These are phyloP conservation scores for Lagopus muta DNA, from an alignment of 2,113 vertebrate genomes.

Conservation along the genomic window DNA sequence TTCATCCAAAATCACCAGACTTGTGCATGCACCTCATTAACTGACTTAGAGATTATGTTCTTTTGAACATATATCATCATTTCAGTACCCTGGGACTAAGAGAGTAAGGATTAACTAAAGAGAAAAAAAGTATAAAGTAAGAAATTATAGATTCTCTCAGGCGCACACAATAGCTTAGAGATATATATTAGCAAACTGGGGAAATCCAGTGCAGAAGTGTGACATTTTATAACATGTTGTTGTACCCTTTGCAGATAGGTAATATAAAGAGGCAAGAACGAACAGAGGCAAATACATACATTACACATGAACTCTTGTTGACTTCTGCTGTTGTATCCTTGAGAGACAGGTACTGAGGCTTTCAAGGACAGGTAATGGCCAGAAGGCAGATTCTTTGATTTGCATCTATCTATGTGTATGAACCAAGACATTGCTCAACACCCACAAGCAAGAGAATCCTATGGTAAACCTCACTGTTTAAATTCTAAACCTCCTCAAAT, in stretches of 20 bases:
- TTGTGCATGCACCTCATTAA: not conserved
- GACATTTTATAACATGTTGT: not conserved
- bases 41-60: not conserved
- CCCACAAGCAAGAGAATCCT: not conserved
- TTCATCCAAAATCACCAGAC: not conserved
- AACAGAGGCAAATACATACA: not conserved
- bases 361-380: not conserved
- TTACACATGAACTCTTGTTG: not conserved
- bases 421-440: not conserved
- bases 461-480: not conserved
- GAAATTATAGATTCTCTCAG: not conserved
- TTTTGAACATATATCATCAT: not conserved
- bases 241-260: not conserved
- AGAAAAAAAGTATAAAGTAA: not conserved
- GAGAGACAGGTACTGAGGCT: not conserved
- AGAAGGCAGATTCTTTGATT: not conserved
- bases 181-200: not conserved
- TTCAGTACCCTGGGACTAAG: not conserved
- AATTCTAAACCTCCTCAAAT: not conserved
- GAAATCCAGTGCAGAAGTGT: not conserved
- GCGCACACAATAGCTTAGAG: not conserved
- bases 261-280: not conserved
- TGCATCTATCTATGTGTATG: not conserved
- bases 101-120: not conserved
- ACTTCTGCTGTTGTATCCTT: not conserved